These are phyloP conservation scores for Syngnathus rostellatus DNA, from an alignment of 2,797 vertebrate genomes.

Conservation along the genomic window DNA sequence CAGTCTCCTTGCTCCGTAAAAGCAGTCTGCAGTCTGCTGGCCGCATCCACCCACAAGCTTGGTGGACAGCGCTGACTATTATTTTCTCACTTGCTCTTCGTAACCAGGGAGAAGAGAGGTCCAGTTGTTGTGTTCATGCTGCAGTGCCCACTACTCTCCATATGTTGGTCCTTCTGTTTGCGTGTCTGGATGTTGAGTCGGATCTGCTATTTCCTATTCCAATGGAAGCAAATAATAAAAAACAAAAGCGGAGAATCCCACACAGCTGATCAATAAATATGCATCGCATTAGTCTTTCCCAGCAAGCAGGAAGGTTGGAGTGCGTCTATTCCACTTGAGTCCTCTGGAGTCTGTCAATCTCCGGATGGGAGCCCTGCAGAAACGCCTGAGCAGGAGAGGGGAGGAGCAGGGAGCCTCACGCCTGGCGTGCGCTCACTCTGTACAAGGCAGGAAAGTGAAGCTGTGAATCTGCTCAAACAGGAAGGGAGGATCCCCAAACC, in stretches of 20 bases:
- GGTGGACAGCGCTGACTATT: constrained; percentile 51
- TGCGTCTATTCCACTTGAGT: constrained; percentile 44
- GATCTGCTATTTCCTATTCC: constrained; percentile 25
- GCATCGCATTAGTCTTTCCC: constrained; percentile 28
- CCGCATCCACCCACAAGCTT: constrained; percentile 63
- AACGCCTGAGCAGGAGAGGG: constrained; percentile 43
- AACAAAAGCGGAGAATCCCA: constrained; percentile 14
- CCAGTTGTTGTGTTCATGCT: constrained; percentile 60
- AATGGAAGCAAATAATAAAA: constrained; percentile 9
- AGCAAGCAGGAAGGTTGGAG: constrained; percentile 23
- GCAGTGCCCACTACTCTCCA: constrained; percentile 55
- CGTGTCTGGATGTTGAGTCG: constrained; percentile 24
- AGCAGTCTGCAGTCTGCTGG: constrained; percentile 42
- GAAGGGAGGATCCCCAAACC: constrained; percentile 49
- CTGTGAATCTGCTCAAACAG: constrained; percentile 37
- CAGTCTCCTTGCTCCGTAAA: constrained; percentile 47
- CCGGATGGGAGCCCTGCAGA: constrained; percentile 57
- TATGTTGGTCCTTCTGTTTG: constrained; percentile 51
- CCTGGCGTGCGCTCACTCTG: constrained; percentile 56
- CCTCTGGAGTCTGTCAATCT: constrained; percentile 54
- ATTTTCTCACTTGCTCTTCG: constrained; percentile 53
- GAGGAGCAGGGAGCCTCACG: constrained; percentile 57
- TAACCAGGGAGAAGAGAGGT: constrained; percentile 56
- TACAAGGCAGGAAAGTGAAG: constrained; percentile 47
- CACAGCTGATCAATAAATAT: constrained; percentile 37